Conservation (phyloP, 2,797 vertebrate species). For the Scleropages formosus region DNA sequence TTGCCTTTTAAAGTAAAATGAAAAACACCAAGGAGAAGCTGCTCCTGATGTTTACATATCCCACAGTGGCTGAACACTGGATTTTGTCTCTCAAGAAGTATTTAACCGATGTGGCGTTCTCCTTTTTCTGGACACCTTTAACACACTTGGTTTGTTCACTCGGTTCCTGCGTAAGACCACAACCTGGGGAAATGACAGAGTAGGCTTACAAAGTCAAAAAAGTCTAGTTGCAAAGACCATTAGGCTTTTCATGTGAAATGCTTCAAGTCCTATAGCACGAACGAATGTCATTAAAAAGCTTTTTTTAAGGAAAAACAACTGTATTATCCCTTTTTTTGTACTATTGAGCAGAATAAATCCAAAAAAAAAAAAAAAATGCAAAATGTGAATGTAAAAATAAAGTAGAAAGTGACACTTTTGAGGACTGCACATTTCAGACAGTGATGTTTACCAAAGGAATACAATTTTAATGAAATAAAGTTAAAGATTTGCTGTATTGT, state of each 20-base stretch:
- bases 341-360: slow-evolving; percentile 54
- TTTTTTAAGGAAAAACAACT: slow-evolving; percentile 46
- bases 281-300: slow-evolving; percentile 66
- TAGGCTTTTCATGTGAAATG: slow-evolving; percentile 45
- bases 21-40: slow-evolving; percentile 48
- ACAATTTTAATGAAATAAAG: slow-evolving; percentile 68
- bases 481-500: slow-evolving; percentile 75
- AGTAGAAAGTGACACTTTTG: slow-evolving; percentile 63
- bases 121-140: slow-evolving; percentile 32
- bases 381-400: slow-evolving; percentile 71
- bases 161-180: slow-evolving; percentile 41
- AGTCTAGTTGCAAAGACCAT: slow-evolving; percentile 32
- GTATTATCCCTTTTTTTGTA: slow-evolving; percentile 55
- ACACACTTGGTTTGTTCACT: slow-evolving; percentile 27
- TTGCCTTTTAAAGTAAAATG: not conserved
- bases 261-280: slow-evolving; percentile 52
- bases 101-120: slow-evolving; percentile 47
- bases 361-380: slow-evolving; percentile 63
- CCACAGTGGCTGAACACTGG: slow-evolving; percentile 71
- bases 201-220: slow-evolving; percentile 42
- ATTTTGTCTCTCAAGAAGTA: slow-evolving; percentile 54
- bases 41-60: slow-evolving; percentile 75
- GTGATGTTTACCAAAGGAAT: slow-evolving; percentile 81
- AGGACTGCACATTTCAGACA: slow-evolving; percentile 76
- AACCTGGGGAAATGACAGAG: slow-evolving; percentile 44